Evolutionary conservation across 2,888 invertebrate species (phyloP), one percentile per base, ranked within the genome.

Genomic region (Oscheius sp.): DNA sequence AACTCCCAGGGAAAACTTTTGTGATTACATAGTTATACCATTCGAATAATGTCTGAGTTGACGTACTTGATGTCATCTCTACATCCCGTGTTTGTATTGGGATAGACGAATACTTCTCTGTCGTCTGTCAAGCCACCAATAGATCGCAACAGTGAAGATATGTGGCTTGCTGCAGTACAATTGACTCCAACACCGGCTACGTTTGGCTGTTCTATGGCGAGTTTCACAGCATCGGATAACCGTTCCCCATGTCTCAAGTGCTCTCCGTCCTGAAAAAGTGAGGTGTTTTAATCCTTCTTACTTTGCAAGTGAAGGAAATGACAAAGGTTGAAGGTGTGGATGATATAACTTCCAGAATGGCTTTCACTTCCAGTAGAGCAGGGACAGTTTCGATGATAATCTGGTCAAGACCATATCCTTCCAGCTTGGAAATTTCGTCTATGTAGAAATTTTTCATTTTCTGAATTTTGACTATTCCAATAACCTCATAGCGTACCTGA

Each of bases 111-210:
- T 37, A 72, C 42, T 11, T 72, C 51, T 53, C 48, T 72, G 11
- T 21, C 47, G 29, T 51, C 29, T 33, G 60, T 53, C 7, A 35
- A 32, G 10, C 60, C 60, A 32, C 47, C 37, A 47, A 70, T 70
- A n/a, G 72, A 72, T n/a, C 11, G 29, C 10, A 63, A 37, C 10
- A 72, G 35, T 3, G 60, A 42, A 1, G 62, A 13, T 35, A 72
- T 53, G 33, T 72, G 29, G 5, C 11, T 13, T 33, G n/a, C 21
- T 13, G n/a, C 35, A 2, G 72, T 72, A 29, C 72, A 72, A 42
- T 72, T 72, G 29, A 72, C 48, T 7, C 72, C 72, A 51, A 72
- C 51, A 21, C 72, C 72, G 13, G 32, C 47, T 13, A 63, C 72
- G 35, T 72, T 60, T 1, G 11, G n/a, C 1, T 50, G 9, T 37